A percentile compares a stretch with the other conserved stretches of the same genome.
phyloP scores from a whole-genome alignment of 2,888 invertebrate species.

The Epinotia brunnichana region DNA sequence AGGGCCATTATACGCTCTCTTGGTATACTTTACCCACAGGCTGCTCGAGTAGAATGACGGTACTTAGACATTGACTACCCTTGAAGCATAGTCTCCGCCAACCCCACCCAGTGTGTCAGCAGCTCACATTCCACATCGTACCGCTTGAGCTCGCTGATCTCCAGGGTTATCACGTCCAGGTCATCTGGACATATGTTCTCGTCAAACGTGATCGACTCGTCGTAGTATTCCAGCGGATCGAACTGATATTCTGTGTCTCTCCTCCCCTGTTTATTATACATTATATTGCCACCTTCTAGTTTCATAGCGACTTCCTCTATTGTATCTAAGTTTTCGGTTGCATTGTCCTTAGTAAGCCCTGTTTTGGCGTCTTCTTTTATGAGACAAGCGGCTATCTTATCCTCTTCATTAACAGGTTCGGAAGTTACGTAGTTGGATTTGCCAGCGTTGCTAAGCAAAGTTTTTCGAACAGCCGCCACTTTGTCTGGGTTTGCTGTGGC shows the following conservation, averaged over 20 bases:
- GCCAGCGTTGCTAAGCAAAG: constrained; percentile 59
- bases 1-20: no score
- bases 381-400: constrained; percentile 52
- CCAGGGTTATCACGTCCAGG: constrained; percentile 60
- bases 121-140: constrained; percentile 70
- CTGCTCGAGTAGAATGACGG: no score
- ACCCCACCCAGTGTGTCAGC: constrained; percentile 65
- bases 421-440: constrained; percentile 62
- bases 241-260: constrained; percentile 67
- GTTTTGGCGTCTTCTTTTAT: constrained; percentile 18
- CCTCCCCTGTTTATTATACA: constrained; percentile 48
- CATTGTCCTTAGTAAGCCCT: not conserved
- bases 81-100: constrained; percentile 49
- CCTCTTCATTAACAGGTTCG: constrained; percentile 54
- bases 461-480: constrained; percentile 56
- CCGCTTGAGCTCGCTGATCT: constrained; percentile 61
- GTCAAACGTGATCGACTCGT: constrained; percentile 61
- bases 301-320: constrained; percentile 46
- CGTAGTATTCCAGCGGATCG: constrained; percentile 72
- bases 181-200: constrained; percentile 55
- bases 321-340: not conserved
- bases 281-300: constrained; percentile 22
- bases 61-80: no score
- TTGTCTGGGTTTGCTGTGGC: constrained; percentile 59
- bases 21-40: no score